Evolutionary conservation across 2,113 vertebrate species (phyloP), one percentile per base, ranked within the genome.

Genomic region (Paedocypris sp.): DNA sequence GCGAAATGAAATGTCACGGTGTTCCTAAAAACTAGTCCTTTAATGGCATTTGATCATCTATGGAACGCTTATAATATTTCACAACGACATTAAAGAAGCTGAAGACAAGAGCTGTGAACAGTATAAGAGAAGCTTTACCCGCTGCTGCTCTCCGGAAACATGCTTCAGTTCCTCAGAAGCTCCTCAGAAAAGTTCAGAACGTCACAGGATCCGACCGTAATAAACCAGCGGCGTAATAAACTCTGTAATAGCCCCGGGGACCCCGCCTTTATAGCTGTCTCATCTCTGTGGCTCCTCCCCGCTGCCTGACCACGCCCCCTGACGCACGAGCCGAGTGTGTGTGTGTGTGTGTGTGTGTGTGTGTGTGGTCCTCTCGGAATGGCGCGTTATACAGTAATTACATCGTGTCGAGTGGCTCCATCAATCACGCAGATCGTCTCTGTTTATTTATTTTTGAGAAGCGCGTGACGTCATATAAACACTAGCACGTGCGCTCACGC

Each of bases 61-160:
- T n/a, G 22, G 10, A 45, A 6, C 15, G 31, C 46, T 11, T 48
- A 16, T 5, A 25, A 12, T 6, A 39, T 1, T 11, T 13, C 11
- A 18, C 6, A 33, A 6, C 1, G 25, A 53, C 3, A 26, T 2
- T 15, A 3, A 7, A 20, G 11, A 4, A 33, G 2, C 5, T 5
- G 1, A 52, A 36, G 29, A 9, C 10, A 20, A n/a, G 6, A 20
- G 3, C 3, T 13, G 5, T 15, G 12, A 26, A 23, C 23, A 16
- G 1, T 4, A 47, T 1, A 25, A 18, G 7, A 3, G 15, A 19
- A 1, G 22, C 73, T 76, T 82, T 64, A 85, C 83, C 78, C 62
- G 23, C 66, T 79, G 48, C 66, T 76, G 31, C 39, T 42, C 4
- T 84, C 82, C 47, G 82, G 79, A 73, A 76, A 76, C 83, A 85